phyloP scores from a whole-genome alignment of 2,113 vertebrate species.

The Hydrochoerus hydrochaeris region DNA sequence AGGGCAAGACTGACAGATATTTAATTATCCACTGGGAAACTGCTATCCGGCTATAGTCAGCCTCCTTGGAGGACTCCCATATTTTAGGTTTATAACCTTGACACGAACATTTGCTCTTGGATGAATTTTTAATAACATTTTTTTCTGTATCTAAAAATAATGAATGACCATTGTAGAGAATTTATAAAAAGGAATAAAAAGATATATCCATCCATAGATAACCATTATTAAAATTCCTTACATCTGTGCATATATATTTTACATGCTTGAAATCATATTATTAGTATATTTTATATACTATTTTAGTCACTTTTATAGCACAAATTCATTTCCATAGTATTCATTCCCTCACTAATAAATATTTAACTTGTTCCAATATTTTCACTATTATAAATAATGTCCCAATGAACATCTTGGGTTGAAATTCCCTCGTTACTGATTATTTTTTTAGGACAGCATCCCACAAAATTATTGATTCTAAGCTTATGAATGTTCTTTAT shows the following conservation, averaged over 20 bases:
- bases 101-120: conserved; percentile 60
- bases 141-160: conserved; percentile 48
- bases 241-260: conserved; percentile 15
- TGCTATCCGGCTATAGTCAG: not conserved
- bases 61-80: conserved; percentile 12
- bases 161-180: conserved; percentile 39
- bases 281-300: conserved; percentile 28
- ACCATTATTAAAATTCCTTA: conserved; percentile 46
- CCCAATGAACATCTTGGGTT: conserved; percentile 25
- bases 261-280: conserved; percentile 11
- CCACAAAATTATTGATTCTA: conserved; percentile 39
- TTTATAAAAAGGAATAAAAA: conserved; percentile 58
- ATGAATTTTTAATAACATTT: conserved; percentile 68
- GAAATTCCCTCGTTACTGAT: conserved; percentile 39
- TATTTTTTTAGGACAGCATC: conserved; percentile 48
- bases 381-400: conserved; percentile 34
- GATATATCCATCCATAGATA: conserved; percentile 25
- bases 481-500: conserved; percentile 40
- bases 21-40: not conserved
- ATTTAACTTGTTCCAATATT: conserved; percentile 51
- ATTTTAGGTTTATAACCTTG: conserved; percentile 44
- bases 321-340: conserved; percentile 49
- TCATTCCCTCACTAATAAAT: conserved; percentile 49
- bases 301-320: conserved; percentile 61
- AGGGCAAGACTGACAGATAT: conserved; percentile 41